A percentile compares a stretch with the other conserved stretches of the same genome.
phyloP scores from a whole-genome alignment of 1,140 invertebrate genomes.

The Zophobas morio region DNA sequence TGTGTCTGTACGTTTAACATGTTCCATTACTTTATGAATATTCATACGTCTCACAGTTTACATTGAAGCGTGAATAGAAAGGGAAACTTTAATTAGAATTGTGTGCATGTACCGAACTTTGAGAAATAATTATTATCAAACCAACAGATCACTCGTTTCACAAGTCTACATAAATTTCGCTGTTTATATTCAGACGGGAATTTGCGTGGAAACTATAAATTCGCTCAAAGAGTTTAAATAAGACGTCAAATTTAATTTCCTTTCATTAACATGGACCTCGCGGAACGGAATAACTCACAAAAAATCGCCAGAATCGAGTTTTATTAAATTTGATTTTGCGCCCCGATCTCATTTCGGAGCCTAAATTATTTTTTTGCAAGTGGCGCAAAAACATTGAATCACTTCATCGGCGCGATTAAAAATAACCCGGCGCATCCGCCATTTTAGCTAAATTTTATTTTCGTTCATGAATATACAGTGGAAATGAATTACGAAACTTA shows the following conservation, averaged over 20 bases:
- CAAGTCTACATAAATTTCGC: constrained; percentile 44
- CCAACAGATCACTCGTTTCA: constrained; percentile 46
- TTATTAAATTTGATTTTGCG: constrained; percentile 14
- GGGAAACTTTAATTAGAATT: constrained; percentile 44
- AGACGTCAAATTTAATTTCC: constrained; percentile 47
- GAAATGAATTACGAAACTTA: too few relatives aligned
- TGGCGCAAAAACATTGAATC: background rate
- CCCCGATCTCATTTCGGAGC: background rate
- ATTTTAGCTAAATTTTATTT: too few relatives aligned
- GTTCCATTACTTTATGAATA: constrained; percentile 41
- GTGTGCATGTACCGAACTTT: constrained; percentile 42
- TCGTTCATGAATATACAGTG: too few relatives aligned
- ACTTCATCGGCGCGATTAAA: too few relatives aligned
- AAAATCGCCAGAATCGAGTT: background rate
- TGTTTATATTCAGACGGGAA: constrained; percentile 47
- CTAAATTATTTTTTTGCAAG: constrained; percentile 6
- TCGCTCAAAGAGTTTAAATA: constrained; percentile 24
- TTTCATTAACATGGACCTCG: constrained; percentile 15
- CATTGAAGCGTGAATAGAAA: constrained; percentile 33
- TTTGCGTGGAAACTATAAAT: constrained; percentile 45
- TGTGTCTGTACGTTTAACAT: constrained; percentile 30
- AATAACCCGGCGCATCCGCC: too few relatives aligned
- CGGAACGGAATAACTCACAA: too few relatives aligned
- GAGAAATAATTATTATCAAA: constrained; percentile 48
- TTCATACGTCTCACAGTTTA: constrained; percentile 27